Base-by-base conservation (phyloP, 2,113 vertebrate species). In the Chinchilla lanigera region DNA sequence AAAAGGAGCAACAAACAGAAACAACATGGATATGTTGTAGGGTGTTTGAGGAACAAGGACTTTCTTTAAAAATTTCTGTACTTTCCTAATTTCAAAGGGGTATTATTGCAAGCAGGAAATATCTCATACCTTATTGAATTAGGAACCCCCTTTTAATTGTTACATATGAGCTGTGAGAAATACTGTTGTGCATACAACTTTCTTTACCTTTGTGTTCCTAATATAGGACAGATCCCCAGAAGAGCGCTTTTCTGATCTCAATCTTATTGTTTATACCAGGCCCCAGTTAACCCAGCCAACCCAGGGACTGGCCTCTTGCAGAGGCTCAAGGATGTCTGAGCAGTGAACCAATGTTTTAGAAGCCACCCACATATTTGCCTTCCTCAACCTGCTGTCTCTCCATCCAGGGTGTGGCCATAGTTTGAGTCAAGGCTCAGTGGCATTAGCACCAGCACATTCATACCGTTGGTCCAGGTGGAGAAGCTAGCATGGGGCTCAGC, bases 31-130 rank as follows among this genome's bases (percentile, higher is more conserved):
- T 86, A 60, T 63, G 26, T 86, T 61, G 0, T 41, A 81, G 30
- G 1, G 52, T 54, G 81, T 92, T 85, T 92, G 50, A 95, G 47
- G 35, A 88, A 73, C 1, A 14, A 94, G 10, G 56, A 73, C 60
- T 90, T 65, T 30, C 35, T 88, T 67, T 90, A 84, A 50, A n/a
- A 58, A 78, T 80, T 38, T 67, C n/a, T 93, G 86, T n/a, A n/a
- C 8, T 69, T 69, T 89, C 11, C 47, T 73, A 82, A 54, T 82
- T 89, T 89, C 61, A 63, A 94, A 90, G 44, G n/a, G 50, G 4
- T 35, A 30, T 67, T 91, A 38, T 71, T 92, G 38, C 0, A 67
- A 93, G 82, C 69, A 47, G 20, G 86, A 26, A 90, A 28, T 78
- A 58, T n/a, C 12, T 14, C 11, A 9, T 56, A 44, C 50, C 22